phyloP scores from a whole-genome alignment of 2,888 invertebrate genomes.

The Drosophila picticornis region DNA sequence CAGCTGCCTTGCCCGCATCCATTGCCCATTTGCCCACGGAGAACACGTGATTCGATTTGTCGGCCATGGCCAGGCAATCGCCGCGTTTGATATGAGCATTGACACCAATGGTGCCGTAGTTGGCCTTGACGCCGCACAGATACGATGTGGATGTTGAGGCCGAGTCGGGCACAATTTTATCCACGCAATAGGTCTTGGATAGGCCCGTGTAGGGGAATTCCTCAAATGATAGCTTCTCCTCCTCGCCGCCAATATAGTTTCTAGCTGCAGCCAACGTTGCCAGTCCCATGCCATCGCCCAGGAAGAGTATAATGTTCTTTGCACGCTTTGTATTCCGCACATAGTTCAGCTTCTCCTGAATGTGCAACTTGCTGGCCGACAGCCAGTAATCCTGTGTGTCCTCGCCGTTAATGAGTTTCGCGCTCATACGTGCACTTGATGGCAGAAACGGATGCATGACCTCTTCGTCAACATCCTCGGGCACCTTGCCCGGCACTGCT shows the following conservation, averaged over 20 bases:
- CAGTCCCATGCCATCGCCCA: constrained; percentile 95
- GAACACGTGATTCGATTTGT: constrained; percentile 87
- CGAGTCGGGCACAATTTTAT: constrained; percentile 92
- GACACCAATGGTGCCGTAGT: constrained; percentile 91
- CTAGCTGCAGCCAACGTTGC: constrained; percentile 92
- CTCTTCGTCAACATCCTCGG: constrained; percentile 35
- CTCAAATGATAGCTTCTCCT: constrained; percentile 90
- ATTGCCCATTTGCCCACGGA: constrained; percentile 91
- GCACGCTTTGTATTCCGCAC: constrained; percentile 86
- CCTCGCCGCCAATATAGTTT: constrained; percentile 91
- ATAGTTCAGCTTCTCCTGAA: constrained; percentile 72
- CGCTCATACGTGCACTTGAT: neutral
- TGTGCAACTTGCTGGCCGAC: constrained; percentile 61
- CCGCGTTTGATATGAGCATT: constrained; percentile 88
- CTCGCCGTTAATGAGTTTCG: constrained; percentile 39
- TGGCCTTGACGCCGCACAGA: constrained; percentile 91
- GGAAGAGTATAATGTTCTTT: constrained; percentile 92
- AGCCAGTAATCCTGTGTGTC: constrained; percentile 71
- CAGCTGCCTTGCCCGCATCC: constrained; percentile 87
- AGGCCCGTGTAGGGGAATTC: constrained; percentile 91
- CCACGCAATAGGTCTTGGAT: constrained; percentile 90
- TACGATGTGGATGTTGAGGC: constrained; percentile 93
- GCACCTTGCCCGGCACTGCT: constrained; percentile 53
- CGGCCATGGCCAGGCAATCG: constrained; percentile 88
- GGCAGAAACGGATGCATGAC: constrained; percentile 73